Base-by-base conservation (phyloP, 2,888 invertebrate species). In the Clistopyga incitator region DNA sequence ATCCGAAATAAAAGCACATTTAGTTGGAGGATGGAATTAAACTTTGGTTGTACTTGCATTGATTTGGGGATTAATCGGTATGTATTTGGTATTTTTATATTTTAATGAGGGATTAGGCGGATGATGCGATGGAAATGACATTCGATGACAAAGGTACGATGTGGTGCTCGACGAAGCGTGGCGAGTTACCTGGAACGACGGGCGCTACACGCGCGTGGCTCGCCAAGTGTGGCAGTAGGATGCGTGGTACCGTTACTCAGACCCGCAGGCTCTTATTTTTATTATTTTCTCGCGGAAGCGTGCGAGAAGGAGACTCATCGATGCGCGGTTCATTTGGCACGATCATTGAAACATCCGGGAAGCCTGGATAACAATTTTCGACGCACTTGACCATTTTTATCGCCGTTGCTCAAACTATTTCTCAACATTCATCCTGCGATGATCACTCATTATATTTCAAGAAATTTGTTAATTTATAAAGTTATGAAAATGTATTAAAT, bases 141-240 rank as follows among this genome's bases (percentile, higher is more conserved):
- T 15, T 29, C 8, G 61, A 61, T 38, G 34, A 64, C 61, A 38
- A 34, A 64, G 61, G 11, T 64, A 64, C 61, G 38, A 10, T 10
- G 11, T 34, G 61, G 38, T 38, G 64, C 20, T 64, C 64, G 64
- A 42, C 20, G 64, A 64, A 64, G 64, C 64, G 64, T 42, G 10
- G 42, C 64, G 13, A 38, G n/a, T 64, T 18, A 38, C 38, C 20
- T 38, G 20, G 18, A 64, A 64, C 61, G 38, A 38, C 70, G 52
- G 34, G n/a, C n/a, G n/a, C n/a, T 61, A 81, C 76, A 71, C 77
- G 78, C 54, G 81, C 56, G 84, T 71, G 64, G 72, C 56, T 68
- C 82, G 84, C 89, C 91, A 92, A 92, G 92, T 92, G 91, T 92
- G 92, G 92, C 92, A 93, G 92, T 92, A 92, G 92, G 92, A 92